These are phyloP conservation scores for Drosophila picticornis DNA, from an alignment of 2,888 invertebrate genomes.

Conservation along the genomic window DNA sequence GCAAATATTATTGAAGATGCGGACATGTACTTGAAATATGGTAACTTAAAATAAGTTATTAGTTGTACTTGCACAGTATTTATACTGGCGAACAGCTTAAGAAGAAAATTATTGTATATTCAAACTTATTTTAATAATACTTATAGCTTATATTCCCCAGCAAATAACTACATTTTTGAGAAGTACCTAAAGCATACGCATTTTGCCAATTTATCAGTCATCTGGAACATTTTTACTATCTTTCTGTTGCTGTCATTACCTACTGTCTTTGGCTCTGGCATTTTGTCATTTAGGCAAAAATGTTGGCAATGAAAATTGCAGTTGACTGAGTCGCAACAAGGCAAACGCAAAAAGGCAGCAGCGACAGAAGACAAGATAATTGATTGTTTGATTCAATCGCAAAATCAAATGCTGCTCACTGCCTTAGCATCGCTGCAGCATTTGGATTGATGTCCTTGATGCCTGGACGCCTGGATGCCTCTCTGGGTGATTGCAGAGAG, in stretches of 20 bases:
- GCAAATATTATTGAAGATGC: constrained; percentile 6
- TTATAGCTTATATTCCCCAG: background rate
- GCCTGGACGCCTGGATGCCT: constrained; percentile 33
- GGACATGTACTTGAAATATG: background rate
- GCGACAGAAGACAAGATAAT: constrained; percentile 72
- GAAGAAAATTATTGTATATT: background rate
- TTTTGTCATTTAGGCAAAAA: constrained; percentile 60
- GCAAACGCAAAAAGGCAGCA: constrained; percentile 21
- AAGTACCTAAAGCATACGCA: background rate
- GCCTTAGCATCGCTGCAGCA: constrained; percentile 33
- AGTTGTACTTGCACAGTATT: background rate
- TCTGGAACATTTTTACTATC: constrained; percentile 25
- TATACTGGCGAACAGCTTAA: background rate
- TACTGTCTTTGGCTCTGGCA: constrained; percentile 21
- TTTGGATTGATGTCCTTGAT: constrained; percentile 50
- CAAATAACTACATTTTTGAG: background rate
- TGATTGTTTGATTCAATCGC: constrained; percentile 80
- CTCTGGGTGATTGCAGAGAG: constrained; percentile 68
- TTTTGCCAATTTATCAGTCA: constrained; percentile 9
- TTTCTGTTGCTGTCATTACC: constrained; percentile 39
- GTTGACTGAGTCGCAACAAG: constrained; percentile 35
- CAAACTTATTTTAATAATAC: background rate
- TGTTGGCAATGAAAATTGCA: constrained; percentile 72
- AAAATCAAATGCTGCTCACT: constrained; percentile 72
- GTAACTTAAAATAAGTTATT: background rate